Conservation (phyloP, 1,140 invertebrate species). For the Diabrotica undecimpunctata region DNA sequence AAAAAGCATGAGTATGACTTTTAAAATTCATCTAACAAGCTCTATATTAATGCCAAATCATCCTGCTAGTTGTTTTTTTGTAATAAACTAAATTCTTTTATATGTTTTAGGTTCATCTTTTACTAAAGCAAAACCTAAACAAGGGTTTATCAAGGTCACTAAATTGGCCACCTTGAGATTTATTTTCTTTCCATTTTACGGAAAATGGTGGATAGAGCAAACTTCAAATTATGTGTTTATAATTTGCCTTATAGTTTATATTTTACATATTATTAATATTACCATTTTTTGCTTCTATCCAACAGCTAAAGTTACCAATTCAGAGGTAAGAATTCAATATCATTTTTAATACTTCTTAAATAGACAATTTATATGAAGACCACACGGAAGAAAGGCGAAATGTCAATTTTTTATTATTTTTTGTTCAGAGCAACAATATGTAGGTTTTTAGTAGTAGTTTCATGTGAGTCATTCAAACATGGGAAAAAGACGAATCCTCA, state of each 20-base stretch:
- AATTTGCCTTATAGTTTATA: conserved; percentile 48
- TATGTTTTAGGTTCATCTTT: conserved; percentile 76
- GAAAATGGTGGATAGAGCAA: conserved; percentile 85
- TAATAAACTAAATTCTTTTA: too few relatives aligned
- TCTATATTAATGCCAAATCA: too few relatives aligned
- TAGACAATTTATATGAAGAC: background rate
- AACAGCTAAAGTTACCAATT: background rate
- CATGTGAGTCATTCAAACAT: too few relatives aligned
- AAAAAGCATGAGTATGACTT: too few relatives aligned
- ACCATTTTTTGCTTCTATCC: conserved; percentile 52
- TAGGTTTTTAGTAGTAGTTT: too few relatives aligned
- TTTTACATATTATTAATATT: conserved; percentile 49
- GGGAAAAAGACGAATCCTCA: too few relatives aligned
- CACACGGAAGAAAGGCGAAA: too few relatives aligned
- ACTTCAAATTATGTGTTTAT: conserved; percentile 72
- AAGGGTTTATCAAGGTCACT: conserved; percentile 77
- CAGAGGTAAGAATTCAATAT: conserved; percentile 10
- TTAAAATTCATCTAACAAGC: too few relatives aligned
- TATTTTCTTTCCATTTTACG: conserved; percentile 76
- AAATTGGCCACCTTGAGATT: conserved; percentile 74
- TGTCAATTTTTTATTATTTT: too few relatives aligned
- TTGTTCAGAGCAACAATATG: too few relatives aligned
- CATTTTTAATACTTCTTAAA: background rate
- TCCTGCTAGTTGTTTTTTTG: too few relatives aligned
- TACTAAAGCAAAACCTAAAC: conserved; percentile 88